Base-by-base conservation (phyloP, 2,113 vertebrate species). In the Petrocephalus microphthalmus region DNA sequence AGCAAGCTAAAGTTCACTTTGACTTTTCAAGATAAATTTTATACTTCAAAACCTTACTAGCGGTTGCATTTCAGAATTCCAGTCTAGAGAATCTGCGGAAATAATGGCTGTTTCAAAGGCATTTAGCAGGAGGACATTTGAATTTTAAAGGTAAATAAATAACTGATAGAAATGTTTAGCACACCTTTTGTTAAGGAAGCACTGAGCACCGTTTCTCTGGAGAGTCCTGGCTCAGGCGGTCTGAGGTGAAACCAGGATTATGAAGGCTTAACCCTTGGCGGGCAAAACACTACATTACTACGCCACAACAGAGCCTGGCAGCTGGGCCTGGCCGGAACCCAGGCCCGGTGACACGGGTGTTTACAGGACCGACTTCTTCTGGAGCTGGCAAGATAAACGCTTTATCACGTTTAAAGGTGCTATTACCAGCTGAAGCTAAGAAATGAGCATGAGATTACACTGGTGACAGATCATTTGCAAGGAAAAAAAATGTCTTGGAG, bases 261-360 rank as follows among this genome's bases (percentile, higher is more conserved):
- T 37, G 82, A 85, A 45, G 64, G 83, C 84, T 74, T 89, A 89
- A 85, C 83, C 88, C 57, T 64, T 71, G 22, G 84, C 49, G 29
- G 60, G 84, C 57, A 74, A 17, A 7, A 82, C 56, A 64, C 81
- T 82, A 88, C 88, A 88, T 88, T 45, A 88, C 64, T 74, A 67
- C 60, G 49, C 49, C 33, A 54, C 64, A 64, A 56, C 49, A 52
- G 19, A 19, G 15, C 64, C 57, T 71, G 51, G 84, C 88, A 78
- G 84, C 49, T 22, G 47, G 64, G 64, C 49, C 71, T 89, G 88
- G 88, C 84, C 47, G 2, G 29, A 33, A 13, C 60, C 33, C 84
- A 78, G 83, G 51, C 29, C 54, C 51, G 52, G 64, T 78, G 84
- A 86, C 60, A 29, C 54, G 84, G 51, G 51, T 74, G 84, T 47